Conservation (phyloP, 2,113 vertebrate species). For the Cygnus buccinator region DNA sequence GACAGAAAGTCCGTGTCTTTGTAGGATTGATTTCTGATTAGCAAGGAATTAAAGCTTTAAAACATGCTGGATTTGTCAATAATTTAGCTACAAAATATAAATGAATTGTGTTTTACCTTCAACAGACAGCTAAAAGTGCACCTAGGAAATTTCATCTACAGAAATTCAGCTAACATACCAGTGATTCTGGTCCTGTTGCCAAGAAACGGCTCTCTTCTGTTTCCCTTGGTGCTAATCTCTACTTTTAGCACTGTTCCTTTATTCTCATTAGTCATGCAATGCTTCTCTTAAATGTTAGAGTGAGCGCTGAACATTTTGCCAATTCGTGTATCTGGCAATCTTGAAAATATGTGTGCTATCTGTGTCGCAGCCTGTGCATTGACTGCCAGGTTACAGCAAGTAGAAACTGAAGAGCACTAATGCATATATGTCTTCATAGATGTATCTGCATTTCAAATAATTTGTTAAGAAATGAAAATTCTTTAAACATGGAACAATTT, state of each 20-base stretch:
- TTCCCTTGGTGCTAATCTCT: conserved; percentile 43
- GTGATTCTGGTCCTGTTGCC: not conserved
- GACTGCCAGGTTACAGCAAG: not conserved
- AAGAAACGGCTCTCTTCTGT: conserved; percentile 29
- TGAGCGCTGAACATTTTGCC: conserved; percentile 20
- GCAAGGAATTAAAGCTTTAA: not conserved
- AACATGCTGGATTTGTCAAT: not conserved
- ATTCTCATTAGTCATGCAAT: conserved; percentile 57
- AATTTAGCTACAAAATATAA: not conserved
- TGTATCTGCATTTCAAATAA: not conserved
- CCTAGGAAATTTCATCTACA: not conserved
- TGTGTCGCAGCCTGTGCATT: not conserved
- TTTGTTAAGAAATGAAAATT: not conserved
- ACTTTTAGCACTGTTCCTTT: conserved; percentile 41
- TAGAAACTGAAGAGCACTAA: not conserved
- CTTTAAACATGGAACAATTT: not conserved
- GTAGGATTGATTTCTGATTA: not conserved
- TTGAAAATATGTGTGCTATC: not conserved
- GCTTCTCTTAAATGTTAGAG: conserved; percentile 36
- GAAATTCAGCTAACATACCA: conserved; percentile 10
- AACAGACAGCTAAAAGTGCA: not conserved
- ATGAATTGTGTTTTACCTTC: not conserved
- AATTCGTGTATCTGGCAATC: not conserved
- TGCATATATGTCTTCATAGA: not conserved
- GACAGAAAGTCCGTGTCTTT: not conserved